phyloP scores from a whole-genome alignment of 1,140 invertebrate genomes.

The Cardiocondyla obscurior region DNA sequence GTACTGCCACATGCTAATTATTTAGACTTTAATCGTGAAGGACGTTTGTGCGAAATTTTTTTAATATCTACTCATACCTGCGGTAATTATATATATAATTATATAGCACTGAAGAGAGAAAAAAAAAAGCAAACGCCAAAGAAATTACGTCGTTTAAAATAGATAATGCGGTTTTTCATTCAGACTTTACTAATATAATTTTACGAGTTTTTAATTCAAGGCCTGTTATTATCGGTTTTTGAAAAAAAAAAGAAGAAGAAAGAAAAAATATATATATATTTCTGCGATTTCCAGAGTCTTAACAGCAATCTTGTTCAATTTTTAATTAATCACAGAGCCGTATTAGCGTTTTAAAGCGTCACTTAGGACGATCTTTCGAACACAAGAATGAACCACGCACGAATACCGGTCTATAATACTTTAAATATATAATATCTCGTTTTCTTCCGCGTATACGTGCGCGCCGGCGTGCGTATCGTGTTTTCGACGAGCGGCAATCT shows the following conservation, averaged over 20 bases:
- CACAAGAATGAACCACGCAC: too few relatives aligned
- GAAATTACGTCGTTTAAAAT: neutral
- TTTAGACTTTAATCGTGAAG: neutral
- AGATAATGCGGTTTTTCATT: neutral
- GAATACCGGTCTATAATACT: too few relatives aligned
- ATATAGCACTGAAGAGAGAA: too few relatives aligned
- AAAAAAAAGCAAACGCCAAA: neutral
- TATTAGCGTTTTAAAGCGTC: too few relatives aligned
- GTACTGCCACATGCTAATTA: neutral
- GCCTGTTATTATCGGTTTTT: neutral
- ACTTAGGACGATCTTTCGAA: too few relatives aligned
- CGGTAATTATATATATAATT: neutral
- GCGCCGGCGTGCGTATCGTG: neutral
- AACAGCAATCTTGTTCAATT: too few relatives aligned
- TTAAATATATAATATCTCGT: neutral
- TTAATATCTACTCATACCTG: neutral
- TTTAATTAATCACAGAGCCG: too few relatives aligned
- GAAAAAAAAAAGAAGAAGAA: too few relatives aligned
- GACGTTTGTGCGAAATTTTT: neutral
- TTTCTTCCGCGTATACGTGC: neutral
- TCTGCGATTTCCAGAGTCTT: too few relatives aligned
- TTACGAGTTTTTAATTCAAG: neutral
- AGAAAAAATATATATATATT: too few relatives aligned
- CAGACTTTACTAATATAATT: neutral
- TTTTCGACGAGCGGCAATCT: neutral